Percentiles rank a stretch among this genome's conserved stretches.
Conservation (phyloP, 2,113 vertebrate genomes). For the Gavialis gangeticus region DNA sequence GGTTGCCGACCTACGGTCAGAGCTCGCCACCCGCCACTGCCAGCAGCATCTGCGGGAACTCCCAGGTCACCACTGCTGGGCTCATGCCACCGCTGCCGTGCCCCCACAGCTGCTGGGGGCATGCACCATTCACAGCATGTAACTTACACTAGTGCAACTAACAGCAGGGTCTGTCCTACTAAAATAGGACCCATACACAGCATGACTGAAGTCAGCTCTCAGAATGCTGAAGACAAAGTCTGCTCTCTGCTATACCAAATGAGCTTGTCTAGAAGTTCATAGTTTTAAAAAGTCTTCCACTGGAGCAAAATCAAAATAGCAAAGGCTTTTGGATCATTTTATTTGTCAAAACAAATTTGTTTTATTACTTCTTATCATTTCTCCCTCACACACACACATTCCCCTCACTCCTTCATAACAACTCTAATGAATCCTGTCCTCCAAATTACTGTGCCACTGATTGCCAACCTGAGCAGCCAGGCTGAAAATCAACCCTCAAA, state of each 20-base stretch:
- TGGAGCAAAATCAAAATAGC: neutral
- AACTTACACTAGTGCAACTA: neutral
- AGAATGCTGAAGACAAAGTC: neutral
- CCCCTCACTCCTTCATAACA: conserved; percentile 29
- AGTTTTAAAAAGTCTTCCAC: neutral
- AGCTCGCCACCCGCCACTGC: too few species aligned
- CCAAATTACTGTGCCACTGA: conserved; percentile 50
- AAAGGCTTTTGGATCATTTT: neutral
- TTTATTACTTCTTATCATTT: conserved; percentile 20
- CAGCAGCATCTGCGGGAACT: too few species aligned
- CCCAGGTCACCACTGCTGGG: too few species aligned
- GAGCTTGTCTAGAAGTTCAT: neutral
- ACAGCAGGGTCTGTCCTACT: neutral
- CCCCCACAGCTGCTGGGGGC: too few species aligned
- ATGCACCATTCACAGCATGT: neutral
- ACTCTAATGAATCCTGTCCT: conserved; percentile 66
- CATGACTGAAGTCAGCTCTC: neutral
- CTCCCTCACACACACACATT: neutral
- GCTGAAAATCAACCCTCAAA: conserved; percentile 68
- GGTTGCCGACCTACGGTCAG: too few species aligned
- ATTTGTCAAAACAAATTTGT: neutral
- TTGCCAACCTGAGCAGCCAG: conserved; percentile 61
- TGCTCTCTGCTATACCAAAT: neutral
- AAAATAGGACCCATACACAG: neutral
- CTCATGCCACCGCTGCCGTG: too few species aligned